Conservation (phyloP, 2,797 vertebrate genomes). For the Pachyuromys duprasi region DNA sequence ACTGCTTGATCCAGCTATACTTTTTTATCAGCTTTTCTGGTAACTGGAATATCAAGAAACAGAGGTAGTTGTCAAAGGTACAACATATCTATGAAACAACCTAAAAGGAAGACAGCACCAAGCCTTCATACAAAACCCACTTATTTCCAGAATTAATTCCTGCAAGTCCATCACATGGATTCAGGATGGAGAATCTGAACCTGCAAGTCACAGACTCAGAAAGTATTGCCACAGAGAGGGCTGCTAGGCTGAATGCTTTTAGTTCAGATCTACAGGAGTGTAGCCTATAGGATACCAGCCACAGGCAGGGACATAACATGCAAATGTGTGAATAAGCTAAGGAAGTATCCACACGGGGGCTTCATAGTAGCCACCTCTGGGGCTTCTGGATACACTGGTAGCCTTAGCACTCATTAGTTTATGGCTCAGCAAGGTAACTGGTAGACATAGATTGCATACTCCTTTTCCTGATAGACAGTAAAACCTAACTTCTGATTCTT, state of each 20-base stretch:
- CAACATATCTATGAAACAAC: not conserved
- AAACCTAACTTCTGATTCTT: not conserved
- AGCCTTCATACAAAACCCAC: not conserved
- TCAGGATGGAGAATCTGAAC: not conserved
- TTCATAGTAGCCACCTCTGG: not conserved
- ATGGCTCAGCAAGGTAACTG: not conserved
- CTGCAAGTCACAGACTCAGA: not conserved
- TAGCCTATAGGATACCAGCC: not conserved
- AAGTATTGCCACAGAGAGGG: not conserved
- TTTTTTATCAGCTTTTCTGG: constrained; percentile 90
- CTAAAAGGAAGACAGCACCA: not conserved
- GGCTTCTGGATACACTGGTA: not conserved
- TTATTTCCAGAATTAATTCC: not conserved
- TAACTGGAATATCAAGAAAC: constrained; percentile 88
- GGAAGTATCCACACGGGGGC: accelerated
- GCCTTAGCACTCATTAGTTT: not conserved
- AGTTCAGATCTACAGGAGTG: not conserved
- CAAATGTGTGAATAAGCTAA: not conserved
- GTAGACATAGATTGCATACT: not conserved
- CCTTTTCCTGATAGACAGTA: constrained; percentile 2
- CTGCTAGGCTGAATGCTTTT: not conserved
- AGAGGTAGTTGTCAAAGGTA: constrained; percentile 57
- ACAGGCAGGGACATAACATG: not conserved
- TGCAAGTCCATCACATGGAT: not conserved
- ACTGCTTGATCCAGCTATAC: constrained; percentile 93